Conservation (phyloP, 2,797 vertebrate genomes). For the Semotilus atromaculatus region DNA sequence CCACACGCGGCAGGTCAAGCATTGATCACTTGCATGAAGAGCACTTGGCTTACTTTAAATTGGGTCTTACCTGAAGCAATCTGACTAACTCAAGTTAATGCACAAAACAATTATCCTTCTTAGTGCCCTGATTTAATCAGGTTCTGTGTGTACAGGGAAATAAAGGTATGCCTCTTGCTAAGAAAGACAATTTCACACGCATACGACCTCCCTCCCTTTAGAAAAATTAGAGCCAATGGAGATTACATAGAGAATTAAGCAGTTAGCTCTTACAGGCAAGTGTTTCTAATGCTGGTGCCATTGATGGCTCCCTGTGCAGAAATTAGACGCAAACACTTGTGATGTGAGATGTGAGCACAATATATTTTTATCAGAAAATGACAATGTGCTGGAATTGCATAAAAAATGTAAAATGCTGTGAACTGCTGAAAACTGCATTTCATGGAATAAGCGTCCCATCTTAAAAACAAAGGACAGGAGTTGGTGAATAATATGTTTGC, state of each 20-base stretch:
- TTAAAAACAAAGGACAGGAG: neutral
- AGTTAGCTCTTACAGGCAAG: constrained; percentile 15
- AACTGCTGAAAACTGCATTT: neutral
- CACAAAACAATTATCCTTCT: constrained; percentile 56
- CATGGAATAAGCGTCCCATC: neutral
- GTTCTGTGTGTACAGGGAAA: constrained; percentile 46
- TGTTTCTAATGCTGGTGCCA: constrained; percentile 2
- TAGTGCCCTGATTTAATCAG: constrained; percentile 57
- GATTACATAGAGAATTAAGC: constrained; percentile 43
- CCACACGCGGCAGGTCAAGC: constrained; percentile 1
- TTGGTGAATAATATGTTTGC: neutral
- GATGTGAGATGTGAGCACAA: neutral
- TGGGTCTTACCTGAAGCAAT: constrained; percentile 55
- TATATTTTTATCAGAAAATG: neutral
- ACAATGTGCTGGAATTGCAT: neutral
- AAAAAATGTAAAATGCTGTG: neutral
- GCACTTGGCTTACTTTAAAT: constrained; percentile 41
- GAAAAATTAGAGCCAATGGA: constrained; percentile 34
- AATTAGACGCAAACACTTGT: neutral
- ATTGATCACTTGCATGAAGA: constrained; percentile 42
- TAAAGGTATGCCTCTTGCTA: constrained; percentile 50
- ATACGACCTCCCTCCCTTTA: constrained; percentile 38
- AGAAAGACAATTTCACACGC: constrained; percentile 46
- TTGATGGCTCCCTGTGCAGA: neutral
- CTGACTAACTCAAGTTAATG: constrained; percentile 48